These are phyloP conservation scores for Cecidostiba fungosa DNA, from an alignment of 2,888 invertebrate genomes.

Conservation along the genomic window DNA sequence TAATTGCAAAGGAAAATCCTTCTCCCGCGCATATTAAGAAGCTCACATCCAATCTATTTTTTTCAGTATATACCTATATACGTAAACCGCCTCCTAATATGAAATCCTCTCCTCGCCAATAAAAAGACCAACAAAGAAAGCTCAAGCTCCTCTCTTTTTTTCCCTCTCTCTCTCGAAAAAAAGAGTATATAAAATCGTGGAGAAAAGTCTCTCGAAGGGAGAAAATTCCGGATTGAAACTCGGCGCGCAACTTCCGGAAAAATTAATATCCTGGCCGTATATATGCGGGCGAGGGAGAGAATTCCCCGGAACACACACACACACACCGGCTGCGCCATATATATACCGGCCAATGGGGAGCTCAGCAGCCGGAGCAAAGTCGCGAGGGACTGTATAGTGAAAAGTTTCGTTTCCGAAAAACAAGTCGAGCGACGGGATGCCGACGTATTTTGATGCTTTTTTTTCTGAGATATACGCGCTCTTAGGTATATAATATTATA, in stretches of 20 bases:
- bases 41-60: not conserved
- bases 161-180: not conserved
- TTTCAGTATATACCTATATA: too few species aligned
- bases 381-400: conserved; percentile 7
- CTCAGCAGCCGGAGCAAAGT: conserved; percentile 37
- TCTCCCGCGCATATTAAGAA: conserved; percentile 22
- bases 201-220: conserved; percentile 15
- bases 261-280: conserved; percentile 75
- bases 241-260: conserved; percentile 74
- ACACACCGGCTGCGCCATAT: conserved; percentile 66
- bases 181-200: not conserved
- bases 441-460: not conserved
- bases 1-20: conserved; percentile 4
- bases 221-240: conserved; percentile 46
- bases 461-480: too few species aligned
- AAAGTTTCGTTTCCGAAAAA: conserved; percentile 59
- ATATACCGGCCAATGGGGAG: conserved; percentile 51
- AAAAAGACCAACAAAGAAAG: conserved; percentile 4
- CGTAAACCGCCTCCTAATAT: conserved; percentile 18
- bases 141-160: conserved; percentile 13
- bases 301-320: conserved; percentile 64
- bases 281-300: not conserved
- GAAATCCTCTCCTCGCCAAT: not conserved
- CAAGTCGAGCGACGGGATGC: conserved; percentile 37
- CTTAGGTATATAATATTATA: too few species aligned